Conservation (phyloP, 2,113 vertebrate genomes). For the cattle (Bos taurus) region ARS-UCD2.0 NC_037328.1:149563501-149564000, state of each 20-base stretch:
- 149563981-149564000: not conserved
- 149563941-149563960: not conserved
- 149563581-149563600: not conserved
- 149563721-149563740: not conserved
- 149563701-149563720: not conserved
- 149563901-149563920: not conserved
- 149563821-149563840: not conserved
- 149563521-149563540: not conserved
- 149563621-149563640: not conserved
- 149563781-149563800: not conserved
- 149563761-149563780: not conserved
- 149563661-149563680: not conserved
- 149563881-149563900: not conserved
- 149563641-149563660: not conserved
- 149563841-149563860: not conserved
- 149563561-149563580: not conserved
- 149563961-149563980: not conserved
- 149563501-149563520: no score
- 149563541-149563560: not conserved
- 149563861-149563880: not conserved
- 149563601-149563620: not conserved
- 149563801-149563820: not conserved
- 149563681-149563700: not conserved
- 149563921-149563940: not conserved
- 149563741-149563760: not conserved